phyloP scores from a whole-genome alignment of 2,797 vertebrate species.

The Crenuchus spilurus region DNA sequence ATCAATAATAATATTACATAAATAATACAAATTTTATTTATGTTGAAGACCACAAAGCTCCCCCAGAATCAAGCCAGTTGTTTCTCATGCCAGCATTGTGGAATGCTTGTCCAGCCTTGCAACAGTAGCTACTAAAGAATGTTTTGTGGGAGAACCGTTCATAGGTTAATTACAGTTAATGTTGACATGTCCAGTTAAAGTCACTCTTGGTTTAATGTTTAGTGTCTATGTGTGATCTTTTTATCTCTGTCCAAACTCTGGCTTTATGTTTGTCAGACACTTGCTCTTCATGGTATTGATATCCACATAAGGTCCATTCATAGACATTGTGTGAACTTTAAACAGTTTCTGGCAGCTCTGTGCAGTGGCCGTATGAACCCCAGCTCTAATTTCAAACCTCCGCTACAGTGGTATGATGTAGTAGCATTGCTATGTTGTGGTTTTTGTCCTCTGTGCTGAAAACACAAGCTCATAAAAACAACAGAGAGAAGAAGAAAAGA shows the following conservation, averaged over 20 bases:
- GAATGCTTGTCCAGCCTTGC: too few relatives aligned
- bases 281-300: constrained; percentile 40
- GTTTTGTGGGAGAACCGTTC: too few relatives aligned
- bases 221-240: constrained; percentile 35
- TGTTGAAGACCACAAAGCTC: too few relatives aligned
- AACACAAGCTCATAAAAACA: constrained; percentile 57
- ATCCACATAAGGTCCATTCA: constrained; percentile 31
- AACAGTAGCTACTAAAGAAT: too few relatives aligned
- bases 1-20: too few relatives aligned
- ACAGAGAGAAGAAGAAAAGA: constrained; percentile 49
- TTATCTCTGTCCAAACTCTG: constrained; percentile 13
- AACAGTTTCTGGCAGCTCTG: constrained; percentile 38
- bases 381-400: constrained; percentile 43
- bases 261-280: constrained; percentile 27
- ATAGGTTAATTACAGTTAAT: too few relatives aligned
- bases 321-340: constrained; percentile 36
- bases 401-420: constrained; percentile 41
- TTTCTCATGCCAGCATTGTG: too few relatives aligned
- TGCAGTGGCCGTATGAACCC: constrained; percentile 46
- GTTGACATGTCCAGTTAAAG: too few relatives aligned
- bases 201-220: too few relatives aligned
- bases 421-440: constrained; percentile 47
- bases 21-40: too few relatives aligned
- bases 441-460: constrained; percentile 48
- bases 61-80: too few relatives aligned